A percentile compares a stretch with the other conserved stretches of the same genome.
phyloP scores from a whole-genome alignment of 1,140 invertebrate genomes.

The Halictus rubicundus region DNA sequence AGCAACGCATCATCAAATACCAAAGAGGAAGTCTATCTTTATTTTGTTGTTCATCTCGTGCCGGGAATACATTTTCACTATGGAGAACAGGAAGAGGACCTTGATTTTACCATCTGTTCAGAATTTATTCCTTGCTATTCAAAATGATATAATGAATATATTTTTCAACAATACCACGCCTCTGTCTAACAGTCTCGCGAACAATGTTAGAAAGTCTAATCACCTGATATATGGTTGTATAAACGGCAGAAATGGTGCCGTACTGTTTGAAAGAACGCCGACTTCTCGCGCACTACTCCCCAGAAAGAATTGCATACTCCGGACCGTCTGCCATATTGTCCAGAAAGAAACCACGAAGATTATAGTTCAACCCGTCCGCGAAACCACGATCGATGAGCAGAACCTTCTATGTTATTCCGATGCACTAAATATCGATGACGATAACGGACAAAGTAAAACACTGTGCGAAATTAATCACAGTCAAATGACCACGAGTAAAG shows the following conservation, averaged over 20 bases:
- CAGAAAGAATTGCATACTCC: neutral
- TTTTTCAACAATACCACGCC: slow-evolving; percentile 24
- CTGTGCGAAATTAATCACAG: neutral
- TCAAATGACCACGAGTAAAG: neutral
- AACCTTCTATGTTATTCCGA: neutral
- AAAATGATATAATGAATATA: slow-evolving; percentile 36
- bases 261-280: neutral
- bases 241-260: neutral
- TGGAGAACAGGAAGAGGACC: slow-evolving; percentile 30
- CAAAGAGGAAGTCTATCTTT: slow-evolving; percentile 47
- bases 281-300: neutral
- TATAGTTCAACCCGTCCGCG: neutral
- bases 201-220: neutral
- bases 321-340: neutral
- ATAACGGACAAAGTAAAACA: neutral
- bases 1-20: slow-evolving; percentile 27
- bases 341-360: neutral
- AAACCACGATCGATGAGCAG: neutral
- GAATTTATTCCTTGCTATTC: slow-evolving; percentile 49
- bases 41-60: slow-evolving; percentile 63
- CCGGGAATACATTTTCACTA: slow-evolving; percentile 48
- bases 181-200: neutral
- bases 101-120: slow-evolving; percentile 45
- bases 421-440: neutral
- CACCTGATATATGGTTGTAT: neutral